Percentiles rank a stretch among this genome's conserved stretches.
Evolutionary conservation across 2,888 invertebrate species (phyloP).

Genomic region (Tridacna gigas): DNA sequence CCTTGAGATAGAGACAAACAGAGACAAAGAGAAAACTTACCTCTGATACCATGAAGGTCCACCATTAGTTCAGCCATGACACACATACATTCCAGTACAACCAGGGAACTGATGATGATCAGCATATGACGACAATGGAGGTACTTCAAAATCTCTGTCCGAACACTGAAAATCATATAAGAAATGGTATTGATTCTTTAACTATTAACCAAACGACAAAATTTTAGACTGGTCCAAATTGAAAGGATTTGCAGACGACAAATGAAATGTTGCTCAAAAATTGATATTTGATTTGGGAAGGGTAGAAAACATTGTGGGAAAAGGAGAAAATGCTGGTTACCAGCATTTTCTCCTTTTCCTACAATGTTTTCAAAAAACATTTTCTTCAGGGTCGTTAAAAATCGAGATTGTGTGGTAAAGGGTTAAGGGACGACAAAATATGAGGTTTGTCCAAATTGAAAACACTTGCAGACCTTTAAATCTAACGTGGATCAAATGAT

Average conservation of each 20-base stretch:
- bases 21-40: slow-evolving; percentile 45
- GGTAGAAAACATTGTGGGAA: not conserved
- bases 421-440: not conserved
- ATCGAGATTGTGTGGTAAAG: not conserved
- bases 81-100: slow-evolving; percentile 75
- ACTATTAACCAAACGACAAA: no score
- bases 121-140: slow-evolving; percentile 71
- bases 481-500: no score
- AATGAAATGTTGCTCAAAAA: no score
- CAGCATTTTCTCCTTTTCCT: no score
- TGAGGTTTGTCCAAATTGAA: not conserved
- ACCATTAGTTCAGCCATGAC: slow-evolving; percentile 76
- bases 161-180: no score
- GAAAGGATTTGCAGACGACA: no score
- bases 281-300: no score
- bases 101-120: slow-evolving; percentile 70
- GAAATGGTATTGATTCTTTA: no score
- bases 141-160: slow-evolving; percentile 60
- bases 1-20: no score
- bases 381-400: no score
- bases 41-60: slow-evolving; percentile 74
- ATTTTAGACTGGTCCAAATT: no score
- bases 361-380: not conserved
- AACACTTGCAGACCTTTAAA: no score
- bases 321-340: not conserved